A percentile compares a stretch with the other conserved stretches of the same genome.
These are phyloP conservation scores for Forbesichthys papilliferus DNA, from an alignment of 2,113 vertebrate genomes.

Conservation along the genomic window DNA sequence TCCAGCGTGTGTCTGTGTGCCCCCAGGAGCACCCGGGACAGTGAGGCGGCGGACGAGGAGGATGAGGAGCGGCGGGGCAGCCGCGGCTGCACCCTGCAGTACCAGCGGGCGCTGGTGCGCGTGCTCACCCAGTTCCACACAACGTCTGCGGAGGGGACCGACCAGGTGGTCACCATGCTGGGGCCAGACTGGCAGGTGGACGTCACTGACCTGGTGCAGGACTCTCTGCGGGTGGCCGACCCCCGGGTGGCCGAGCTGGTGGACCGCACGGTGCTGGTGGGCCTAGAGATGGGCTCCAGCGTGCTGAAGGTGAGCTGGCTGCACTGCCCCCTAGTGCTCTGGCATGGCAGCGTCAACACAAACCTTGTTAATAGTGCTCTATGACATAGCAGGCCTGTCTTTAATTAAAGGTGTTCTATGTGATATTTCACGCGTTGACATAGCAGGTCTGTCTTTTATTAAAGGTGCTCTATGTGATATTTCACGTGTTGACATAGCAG, in stretches of 20 bases:
- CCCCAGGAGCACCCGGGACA: conserved; percentile 87
- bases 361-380: no score
- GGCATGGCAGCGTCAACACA: no score
- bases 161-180: conserved; percentile 97
- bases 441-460: no score
- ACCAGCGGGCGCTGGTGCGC: conserved; percentile 89
- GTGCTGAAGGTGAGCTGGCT: conserved; percentile 84
- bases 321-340: no score
- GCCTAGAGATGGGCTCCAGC: conserved; percentile 89
- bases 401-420: no score
- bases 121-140: conserved; percentile 99
- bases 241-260: conserved; percentile 89
- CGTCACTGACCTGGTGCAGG: conserved; percentile 94
- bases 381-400: no score
- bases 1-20: no score
- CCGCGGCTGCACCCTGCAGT: conserved; percentile 94
- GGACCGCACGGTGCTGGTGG: conserved; percentile 87
- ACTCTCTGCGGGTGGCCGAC: conserved; percentile 90
- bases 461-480: no score
- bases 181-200: conserved; percentile 98
- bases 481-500: no score
- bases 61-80: conserved; percentile 85
- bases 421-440: no score
- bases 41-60: conserved; percentile 83
- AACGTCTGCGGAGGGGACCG: conserved; percentile 87